phyloP scores from a whole-genome alignment of 2,113 vertebrate genomes.

The Camelus dromedarius region DNA sequence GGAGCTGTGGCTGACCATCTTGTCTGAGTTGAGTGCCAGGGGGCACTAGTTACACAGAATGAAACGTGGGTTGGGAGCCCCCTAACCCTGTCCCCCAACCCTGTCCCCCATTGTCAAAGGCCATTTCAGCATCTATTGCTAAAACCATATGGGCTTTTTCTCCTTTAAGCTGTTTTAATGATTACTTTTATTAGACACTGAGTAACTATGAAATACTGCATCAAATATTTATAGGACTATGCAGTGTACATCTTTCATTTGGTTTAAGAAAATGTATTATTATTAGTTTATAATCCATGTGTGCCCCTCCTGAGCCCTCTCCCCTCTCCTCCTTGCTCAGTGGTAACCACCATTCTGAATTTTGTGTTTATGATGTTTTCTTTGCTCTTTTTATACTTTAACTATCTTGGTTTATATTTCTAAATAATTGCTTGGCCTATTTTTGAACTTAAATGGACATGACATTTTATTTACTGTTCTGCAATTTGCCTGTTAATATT shows the following conservation, averaged over 20 bases:
- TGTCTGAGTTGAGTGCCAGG: not conserved
- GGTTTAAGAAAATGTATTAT: not conserved
- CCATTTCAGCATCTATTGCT: not conserved
- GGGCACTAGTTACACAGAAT: not conserved
- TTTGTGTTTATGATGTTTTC: not conserved
- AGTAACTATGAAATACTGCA: not conserved
- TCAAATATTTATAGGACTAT: not conserved
- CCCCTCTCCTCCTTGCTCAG: not conserved
- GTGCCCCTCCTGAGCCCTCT: not conserved
- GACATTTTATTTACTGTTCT: not conserved
- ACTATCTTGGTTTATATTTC: not conserved
- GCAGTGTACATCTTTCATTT: not conserved
- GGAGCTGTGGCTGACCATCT: not conserved
- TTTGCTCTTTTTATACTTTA: not conserved
- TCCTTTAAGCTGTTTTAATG: conserved; percentile 42
- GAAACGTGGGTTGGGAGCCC: not conserved
- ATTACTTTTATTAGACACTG: conserved; percentile 34
- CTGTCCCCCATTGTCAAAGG: not conserved
- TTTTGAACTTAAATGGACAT: not conserved
- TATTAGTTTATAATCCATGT: not conserved
- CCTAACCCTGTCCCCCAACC: fast-evolving
- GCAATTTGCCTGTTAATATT: not conserved
- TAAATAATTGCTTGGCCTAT: not conserved
- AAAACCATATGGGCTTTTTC: not conserved
- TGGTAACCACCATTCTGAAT: not conserved